These are phyloP conservation scores for Chinchilla lanigera DNA, from an alignment of 2,113 vertebrate genomes.

Conservation along the genomic window DNA sequence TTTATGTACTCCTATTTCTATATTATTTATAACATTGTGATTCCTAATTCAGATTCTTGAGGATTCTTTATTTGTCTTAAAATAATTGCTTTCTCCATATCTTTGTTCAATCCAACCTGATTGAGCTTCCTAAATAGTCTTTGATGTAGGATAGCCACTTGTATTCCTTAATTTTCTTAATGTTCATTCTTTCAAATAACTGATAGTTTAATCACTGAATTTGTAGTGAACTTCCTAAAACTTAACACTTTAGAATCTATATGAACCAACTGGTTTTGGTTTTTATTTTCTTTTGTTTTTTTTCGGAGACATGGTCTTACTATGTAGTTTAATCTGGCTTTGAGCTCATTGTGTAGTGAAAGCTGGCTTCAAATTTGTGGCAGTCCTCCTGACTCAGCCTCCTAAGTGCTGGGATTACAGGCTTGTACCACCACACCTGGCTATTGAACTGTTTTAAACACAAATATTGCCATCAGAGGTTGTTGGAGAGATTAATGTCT, in stretches of 20 bases:
- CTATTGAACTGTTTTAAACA: background rate
- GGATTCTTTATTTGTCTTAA: background rate
- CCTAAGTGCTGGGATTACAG: background rate
- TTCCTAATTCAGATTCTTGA: background rate
- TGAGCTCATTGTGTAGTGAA: background rate
- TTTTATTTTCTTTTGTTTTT: background rate
- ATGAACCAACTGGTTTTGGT: background rate
- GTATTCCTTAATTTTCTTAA: constrained; percentile 30
- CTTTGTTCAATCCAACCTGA: background rate
- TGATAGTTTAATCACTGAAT: background rate
- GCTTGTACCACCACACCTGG: background rate
- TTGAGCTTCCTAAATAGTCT: constrained; percentile 38
- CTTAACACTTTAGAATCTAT: constrained; percentile 30
- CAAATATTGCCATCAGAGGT: background rate
- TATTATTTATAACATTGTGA: constrained; percentile 8
- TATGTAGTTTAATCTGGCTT: background rate
- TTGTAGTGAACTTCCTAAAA: background rate
- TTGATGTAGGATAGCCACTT: background rate
- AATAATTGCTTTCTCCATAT: constrained; percentile 47
- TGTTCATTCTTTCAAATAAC: constrained; percentile 24
- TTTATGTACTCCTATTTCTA: background rate
- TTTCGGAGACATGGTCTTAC: background rate
- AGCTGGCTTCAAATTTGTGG: background rate
- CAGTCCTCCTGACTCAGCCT: background rate
- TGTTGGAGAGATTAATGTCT: background rate